Evolutionary conservation across 2,888 invertebrate species (phyloP).

Genomic region (Tetrapedia diversipes): DNA sequence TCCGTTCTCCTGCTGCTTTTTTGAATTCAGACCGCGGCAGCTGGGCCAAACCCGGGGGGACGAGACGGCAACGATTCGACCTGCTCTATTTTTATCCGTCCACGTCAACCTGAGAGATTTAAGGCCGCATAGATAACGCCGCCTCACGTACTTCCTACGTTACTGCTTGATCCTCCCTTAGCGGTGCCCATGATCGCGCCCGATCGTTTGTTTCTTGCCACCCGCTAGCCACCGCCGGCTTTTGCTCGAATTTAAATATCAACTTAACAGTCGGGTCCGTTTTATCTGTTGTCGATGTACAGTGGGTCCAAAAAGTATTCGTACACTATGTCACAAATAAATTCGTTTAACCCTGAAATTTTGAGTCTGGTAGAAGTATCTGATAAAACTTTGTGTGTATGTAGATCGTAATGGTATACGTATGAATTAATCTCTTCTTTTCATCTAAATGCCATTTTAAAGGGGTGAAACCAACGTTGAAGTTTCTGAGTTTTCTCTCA

Average conservation of each 20-base stretch:
- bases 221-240: not conserved
- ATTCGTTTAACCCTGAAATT: too few relatives aligned
- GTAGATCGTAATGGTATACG: too few relatives aligned
- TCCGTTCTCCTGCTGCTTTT: constrained; percentile 49
- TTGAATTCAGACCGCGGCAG: constrained; percentile 65
- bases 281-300: too few relatives aligned
- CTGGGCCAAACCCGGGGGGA: constrained; percentile 60
- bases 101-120: constrained; percentile 75
- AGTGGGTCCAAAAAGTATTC: too few relatives aligned
- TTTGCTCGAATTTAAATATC: constrained; percentile 47
- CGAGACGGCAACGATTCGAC: constrained; percentile 59
- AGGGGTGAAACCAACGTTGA: too few relatives aligned
- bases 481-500: too few relatives aligned
- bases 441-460: too few relatives aligned
- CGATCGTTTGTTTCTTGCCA: constrained; percentile 47
- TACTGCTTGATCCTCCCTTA: constrained; percentile 49
- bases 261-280: not conserved
- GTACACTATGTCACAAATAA: too few relatives aligned
- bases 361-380: too few relatives aligned
- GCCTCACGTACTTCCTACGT: constrained; percentile 59
- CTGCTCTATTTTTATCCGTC: constrained; percentile 74
- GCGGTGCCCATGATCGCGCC: constrained; percentile 49
- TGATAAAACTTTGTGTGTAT: too few relatives aligned
- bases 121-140: constrained; percentile 72
- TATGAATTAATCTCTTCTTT: too few relatives aligned